Conservation (phyloP, 2,888 invertebrate genomes). For the Drosophila nigricruria region DNA sequence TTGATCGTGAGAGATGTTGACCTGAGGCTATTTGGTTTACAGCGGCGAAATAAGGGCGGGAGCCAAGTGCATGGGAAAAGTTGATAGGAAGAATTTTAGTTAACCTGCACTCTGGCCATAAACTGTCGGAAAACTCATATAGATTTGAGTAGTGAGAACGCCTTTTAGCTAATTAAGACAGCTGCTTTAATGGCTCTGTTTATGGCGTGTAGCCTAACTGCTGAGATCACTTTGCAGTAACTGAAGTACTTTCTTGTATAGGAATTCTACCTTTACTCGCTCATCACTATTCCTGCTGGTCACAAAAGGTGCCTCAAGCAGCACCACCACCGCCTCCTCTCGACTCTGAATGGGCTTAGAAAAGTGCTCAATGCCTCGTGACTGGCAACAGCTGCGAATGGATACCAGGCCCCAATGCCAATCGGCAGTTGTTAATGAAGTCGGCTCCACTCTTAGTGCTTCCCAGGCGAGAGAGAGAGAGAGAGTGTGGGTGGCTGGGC, state of each 20-base stretch:
- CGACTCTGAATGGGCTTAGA: constrained; percentile 5
- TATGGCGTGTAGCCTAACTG: neutral
- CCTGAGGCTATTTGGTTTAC: too few relatives aligned
- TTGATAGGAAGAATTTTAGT: neutral
- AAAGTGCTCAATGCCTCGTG: constrained; percentile 35
- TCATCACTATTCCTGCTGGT: constrained; percentile 5
- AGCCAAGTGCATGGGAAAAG: neutral
- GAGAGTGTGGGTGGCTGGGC: constrained; percentile 3
- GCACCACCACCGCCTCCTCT: neutral
- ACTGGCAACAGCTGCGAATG: constrained; percentile 44
- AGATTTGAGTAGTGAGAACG: neutral
- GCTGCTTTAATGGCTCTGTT: neutral
- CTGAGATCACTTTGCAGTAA: neutral
- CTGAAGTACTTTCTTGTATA: neutral
- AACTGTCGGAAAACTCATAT: neutral
- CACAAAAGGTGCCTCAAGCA: constrained; percentile 10
- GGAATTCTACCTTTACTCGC: neutral
- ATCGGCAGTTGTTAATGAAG: constrained; percentile 68
- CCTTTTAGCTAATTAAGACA: neutral
- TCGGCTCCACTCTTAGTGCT: constrained; percentile 67
- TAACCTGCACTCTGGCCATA: neutral
- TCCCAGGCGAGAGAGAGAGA: constrained; percentile 22
- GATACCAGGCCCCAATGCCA: constrained; percentile 23
- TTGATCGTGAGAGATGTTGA: neutral
- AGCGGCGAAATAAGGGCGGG: neutral